Evolutionary conservation across 2,797 vertebrate species (phyloP).

Genomic region (Stomatorhinus walkeri): DNA sequence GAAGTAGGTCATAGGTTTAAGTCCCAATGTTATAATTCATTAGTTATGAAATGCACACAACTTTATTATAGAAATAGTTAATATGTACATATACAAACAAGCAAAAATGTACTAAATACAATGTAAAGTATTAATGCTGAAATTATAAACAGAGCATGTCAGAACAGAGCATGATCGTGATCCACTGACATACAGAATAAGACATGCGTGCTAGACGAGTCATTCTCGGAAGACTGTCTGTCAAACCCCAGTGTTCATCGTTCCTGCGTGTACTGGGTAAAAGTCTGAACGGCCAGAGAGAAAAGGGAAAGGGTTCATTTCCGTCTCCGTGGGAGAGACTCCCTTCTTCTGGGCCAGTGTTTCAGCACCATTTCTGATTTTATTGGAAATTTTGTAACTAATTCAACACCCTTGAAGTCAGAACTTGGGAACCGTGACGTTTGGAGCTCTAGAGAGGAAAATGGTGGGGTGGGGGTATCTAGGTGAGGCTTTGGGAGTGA

Average conservation of each 20-base stretch:
- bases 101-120: background rate
- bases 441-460: background rate
- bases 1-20: background rate
- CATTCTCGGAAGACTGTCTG: background rate
- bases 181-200: background rate
- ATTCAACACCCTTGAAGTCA: background rate
- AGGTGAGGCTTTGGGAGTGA: conserved; percentile 16
- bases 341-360: background rate
- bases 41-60: background rate
- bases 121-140: background rate
- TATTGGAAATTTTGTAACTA: background rate
- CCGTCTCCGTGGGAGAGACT: background rate
- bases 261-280: background rate
- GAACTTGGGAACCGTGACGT: background rate
- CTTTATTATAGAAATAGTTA: background rate
- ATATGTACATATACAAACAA: background rate
- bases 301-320: background rate
- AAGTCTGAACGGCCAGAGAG: background rate
- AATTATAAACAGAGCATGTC: background rate
- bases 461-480: background rate
- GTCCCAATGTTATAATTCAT: background rate
- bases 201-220: background rate
- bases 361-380: background rate
- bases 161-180: background rate
- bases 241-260: background rate